Base-by-base conservation (phyloP, 2,888 invertebrate species). In the Carpatolechia fugitivella region DNA sequence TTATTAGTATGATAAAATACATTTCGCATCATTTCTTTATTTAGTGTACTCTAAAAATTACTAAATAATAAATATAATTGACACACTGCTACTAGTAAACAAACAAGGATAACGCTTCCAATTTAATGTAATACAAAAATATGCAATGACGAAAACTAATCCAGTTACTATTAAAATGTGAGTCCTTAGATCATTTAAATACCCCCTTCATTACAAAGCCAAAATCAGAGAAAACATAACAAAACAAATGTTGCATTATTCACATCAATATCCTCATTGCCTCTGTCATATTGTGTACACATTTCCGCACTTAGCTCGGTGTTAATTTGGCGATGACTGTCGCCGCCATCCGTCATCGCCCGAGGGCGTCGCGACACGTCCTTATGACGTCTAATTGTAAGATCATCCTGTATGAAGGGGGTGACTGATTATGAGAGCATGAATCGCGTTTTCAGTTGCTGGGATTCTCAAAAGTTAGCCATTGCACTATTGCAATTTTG, bases 301-400 rank as follows among this genome's bases (percentile, higher is more conserved):
- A 89, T 74, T 86, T 86, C 81, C 77, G 86, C 88, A 88, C 89
- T 88, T 85, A 85, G 80, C 74, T 65, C 60, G 70, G 74, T 81
- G 86, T 86, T 85, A 85, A 88, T 87, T 86, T 85, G 81, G 69
- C 82, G 78, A 86, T 87, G 86, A 85, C 82, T 84, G 80, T 80
- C 84, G 58, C 73, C 72, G 73, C 76, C 78, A 85, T 86, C 83
- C 80, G 86, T 85, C 86, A 84, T 79, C 65, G 83, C 84, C 78
- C 56, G 65, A 63, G 71, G 80, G 75, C 63, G 66, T 58, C 65
- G 69, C 69, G 76, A 73, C 74, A 68, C 79, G 76, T 80, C 83
- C 80, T 82, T 82, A 80, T 81, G 81, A 81, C 79, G 77, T 76
- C 76, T 83, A 84, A 87, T 85, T 83, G 84, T 80, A 82, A 80